A percentile compares a stretch with the other conserved stretches of the same genome.
Evolutionary conservation across 2,797 vertebrate genomes (phyloP).

Genomic region (Alcedo quadribrachys): DNA sequence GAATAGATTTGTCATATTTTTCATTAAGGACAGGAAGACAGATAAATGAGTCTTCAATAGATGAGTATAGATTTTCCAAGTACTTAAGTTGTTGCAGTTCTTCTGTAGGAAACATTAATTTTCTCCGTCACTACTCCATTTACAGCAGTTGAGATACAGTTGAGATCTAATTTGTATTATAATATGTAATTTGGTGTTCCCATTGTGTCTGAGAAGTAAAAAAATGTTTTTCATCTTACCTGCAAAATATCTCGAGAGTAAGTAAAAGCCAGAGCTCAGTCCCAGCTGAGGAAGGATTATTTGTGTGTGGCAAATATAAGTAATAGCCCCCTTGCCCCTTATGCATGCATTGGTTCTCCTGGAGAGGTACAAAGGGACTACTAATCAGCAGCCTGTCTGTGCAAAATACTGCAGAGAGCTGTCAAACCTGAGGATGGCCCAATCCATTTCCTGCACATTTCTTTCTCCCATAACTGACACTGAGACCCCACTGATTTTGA

Average conservation of each 20-base stretch:
- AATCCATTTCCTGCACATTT: neutral
- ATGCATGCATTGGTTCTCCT: neutral
- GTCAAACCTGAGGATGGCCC: neutral
- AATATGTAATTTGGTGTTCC: neutral
- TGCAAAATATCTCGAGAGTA: neutral
- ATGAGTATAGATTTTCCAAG: neutral
- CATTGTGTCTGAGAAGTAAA: neutral
- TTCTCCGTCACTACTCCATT: neutral
- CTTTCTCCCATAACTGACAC: neutral
- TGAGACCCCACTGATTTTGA: neutral
- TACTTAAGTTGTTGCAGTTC: neutral
- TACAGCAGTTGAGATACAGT: neutral
- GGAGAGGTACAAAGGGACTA: neutral
- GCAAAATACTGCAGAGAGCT: neutral
- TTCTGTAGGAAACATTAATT: neutral
- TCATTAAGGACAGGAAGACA: neutral
- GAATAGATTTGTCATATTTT: neutral
- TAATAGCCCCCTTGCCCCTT: rapidly evolving
- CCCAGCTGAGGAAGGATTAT: neutral
- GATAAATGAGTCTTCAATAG: neutral
- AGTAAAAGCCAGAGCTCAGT: neutral
- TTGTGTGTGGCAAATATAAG: rapidly evolving
- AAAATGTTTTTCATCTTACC: neutral
- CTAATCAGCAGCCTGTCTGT: neutral
- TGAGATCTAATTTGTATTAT: neutral